Conservation (phyloP, 2,797 vertebrate genomes). For the Sebastes kiyomatsui region DNA sequence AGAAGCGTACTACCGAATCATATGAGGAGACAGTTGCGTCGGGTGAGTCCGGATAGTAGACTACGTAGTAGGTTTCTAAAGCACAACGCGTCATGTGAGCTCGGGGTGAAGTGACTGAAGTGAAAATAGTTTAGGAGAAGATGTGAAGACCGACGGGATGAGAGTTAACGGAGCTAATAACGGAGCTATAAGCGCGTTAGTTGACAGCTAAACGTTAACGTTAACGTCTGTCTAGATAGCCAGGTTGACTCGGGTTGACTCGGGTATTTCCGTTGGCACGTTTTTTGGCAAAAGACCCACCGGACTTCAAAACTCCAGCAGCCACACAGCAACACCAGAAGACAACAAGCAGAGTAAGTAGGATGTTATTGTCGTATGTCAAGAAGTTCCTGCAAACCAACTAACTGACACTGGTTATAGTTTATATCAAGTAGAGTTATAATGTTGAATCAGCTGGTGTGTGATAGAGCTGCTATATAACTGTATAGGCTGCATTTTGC, state of each 20-base stretch:
- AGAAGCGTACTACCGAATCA: neutral
- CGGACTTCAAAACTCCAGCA: neutral
- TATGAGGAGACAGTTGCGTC: neutral
- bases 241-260: no score
- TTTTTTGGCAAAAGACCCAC: neutral
- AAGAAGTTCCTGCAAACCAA: neutral
- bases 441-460: neutral
- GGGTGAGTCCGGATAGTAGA: neutral
- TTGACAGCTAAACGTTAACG: neutral
- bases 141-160: constrained; percentile 11
- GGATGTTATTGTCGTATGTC: neutral
- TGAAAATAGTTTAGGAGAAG: neutral
- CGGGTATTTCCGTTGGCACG: no score
- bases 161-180: neutral
- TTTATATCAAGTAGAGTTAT: neutral
- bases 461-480: neutral
- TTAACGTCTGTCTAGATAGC: no score
- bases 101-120: neutral
- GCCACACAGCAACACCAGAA: neutral
- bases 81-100: neutral
- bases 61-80: neutral
- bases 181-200: neutral
- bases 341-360: neutral
- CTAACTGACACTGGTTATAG: neutral
- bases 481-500: no score